Evolutionary conservation across 2,888 invertebrate species (phyloP).

Genomic region (Aleiodes testaceus): DNA sequence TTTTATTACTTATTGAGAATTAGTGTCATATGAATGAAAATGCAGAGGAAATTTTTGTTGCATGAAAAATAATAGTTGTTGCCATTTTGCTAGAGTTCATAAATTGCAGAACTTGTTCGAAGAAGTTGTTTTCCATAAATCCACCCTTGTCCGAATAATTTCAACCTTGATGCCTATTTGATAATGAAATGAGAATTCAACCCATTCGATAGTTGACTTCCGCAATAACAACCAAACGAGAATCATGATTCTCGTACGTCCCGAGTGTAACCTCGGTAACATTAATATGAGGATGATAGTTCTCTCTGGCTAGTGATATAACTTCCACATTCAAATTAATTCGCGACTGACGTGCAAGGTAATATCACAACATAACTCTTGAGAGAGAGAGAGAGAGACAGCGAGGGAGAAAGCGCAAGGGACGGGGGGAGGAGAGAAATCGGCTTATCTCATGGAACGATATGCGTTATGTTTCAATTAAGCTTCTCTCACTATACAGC

Average conservation of each 20-base stretch:
- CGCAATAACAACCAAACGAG: slow-evolving; percentile 3
- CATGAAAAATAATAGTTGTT: too few relatives aligned
- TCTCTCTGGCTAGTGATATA: slow-evolving; percentile 19
- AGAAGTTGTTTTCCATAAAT: too few relatives aligned
- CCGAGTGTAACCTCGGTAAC: not conserved
- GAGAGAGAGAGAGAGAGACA: not conserved
- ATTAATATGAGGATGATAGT: slow-evolving; percentile 23
- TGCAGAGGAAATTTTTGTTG: too few relatives aligned
- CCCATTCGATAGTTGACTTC: not conserved
- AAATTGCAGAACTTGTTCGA: too few relatives aligned
- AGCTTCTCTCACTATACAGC: slow-evolving; percentile 50
- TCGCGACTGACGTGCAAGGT: slow-evolving; percentile 66
- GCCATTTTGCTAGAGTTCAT: too few relatives aligned
- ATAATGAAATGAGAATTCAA: not conserved
- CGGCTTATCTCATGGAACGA: slow-evolving; percentile 64
- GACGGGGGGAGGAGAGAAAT: slow-evolving; percentile 57
- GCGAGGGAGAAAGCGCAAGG: not conserved
- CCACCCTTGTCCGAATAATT: not conserved
- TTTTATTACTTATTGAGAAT: too few relatives aligned
- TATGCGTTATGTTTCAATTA: slow-evolving; percentile 65
- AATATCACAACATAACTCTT: slow-evolving; percentile 72
- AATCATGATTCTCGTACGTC: not conserved
- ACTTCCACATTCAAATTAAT: slow-evolving; percentile 65
- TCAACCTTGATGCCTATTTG: not conserved
- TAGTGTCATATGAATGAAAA: too few relatives aligned